Evolutionary conservation across 2,113 vertebrate species (phyloP), one percentile per base, ranked within the genome.

Genomic region (Bettongia penicillata): DNA sequence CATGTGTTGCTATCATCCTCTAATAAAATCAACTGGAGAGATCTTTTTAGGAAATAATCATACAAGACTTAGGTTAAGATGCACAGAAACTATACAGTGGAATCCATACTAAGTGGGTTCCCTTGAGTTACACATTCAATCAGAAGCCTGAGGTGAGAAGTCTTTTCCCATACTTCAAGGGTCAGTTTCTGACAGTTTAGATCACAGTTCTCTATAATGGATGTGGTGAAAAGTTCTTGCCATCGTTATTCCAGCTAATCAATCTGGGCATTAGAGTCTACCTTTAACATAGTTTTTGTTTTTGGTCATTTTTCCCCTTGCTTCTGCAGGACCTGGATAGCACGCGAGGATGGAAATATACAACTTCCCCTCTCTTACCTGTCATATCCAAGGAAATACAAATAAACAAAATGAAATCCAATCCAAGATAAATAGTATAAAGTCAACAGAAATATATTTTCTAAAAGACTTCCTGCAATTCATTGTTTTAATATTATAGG

Each of bases 401-500:
- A 93, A 92, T 43, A 93, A 50, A 47, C 51, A 89, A 61, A 90
- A 61, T 90, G 92, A 95, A 26, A 26, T 11, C 50, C 24, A 55
- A 52, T 90, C 31, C 26, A 25, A 48, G 23, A 51, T 2, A 48
- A 94, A 90, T 50, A 89, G 47, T 49, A 91, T 5, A 51, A 48
- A 90, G 49, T 6, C 16, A 84, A 84, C 6, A 93, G 94, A 94
- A 91, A 93, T 16, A n/a, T 19, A 89, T 0, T 47, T 16, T 92
- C 84, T 90, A 91, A 50, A 91, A 90, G 53, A 53, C 53, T 90
- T 89, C 55, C 50, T 94, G 51, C 53, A 92, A 49, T 26, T 51
- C 96, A 91, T 52, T 49, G 25, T 51, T 94, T 91, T 91, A 94
- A 93, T 57, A 90, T 92, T 50, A 22, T 57, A 49, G 92, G 94